Evolutionary conservation across 2,888 invertebrate genomes (phyloP), one percentile per base, ranked within the genome.

Genomic region (Balanococcus diminutus): DNA sequence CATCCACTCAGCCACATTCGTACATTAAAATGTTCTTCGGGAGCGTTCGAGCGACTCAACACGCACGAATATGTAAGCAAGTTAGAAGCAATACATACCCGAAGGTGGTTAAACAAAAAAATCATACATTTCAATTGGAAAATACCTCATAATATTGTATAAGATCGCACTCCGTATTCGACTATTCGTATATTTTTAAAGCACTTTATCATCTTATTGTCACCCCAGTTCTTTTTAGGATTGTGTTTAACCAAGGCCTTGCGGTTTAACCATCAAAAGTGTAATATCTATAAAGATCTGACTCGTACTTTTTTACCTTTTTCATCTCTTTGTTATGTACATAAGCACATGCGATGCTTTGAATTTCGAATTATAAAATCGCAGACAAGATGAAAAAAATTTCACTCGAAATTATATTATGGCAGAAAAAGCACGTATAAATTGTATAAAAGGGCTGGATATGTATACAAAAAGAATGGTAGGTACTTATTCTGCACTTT

Each of bases 81-180:
- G 61, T 67, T 67, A 67, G 11, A 67, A 67, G 28, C 61, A 4
- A 51, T 51, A n/a, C n/a, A 51, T n/a, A 67, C 28, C 61, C 28
- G 25, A 28, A 67, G 14, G 61, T 28, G 61, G 11, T 67, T 67
- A 67, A 67, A 67, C 61, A 67, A 67, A 67, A 67, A 67, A 28
- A 19, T 28, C 61, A 67, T 25, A 67, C 28, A 67, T 67, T 67
- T 67, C 61, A 67, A 67, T 67, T 67, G 61, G 22, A 67, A 67
- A 67, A 67, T 28, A 51, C 61, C 61, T 67, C 28, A 67, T 67
- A 56, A 67, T 2, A 14, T 46, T 46, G 16, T 46, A 16, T 9
- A 14, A 67, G 25, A 25, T 67, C 14, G 25, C 25, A n/a, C 22
- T 11, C 28, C 61, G n/a, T n/a, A n/a, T n/a, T n/a, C n/a, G n/a